Evolutionary conservation across 2,888 invertebrate genomes (phyloP), one percentile per base, ranked within the genome.

Genomic region (Lathronympha strigana): DNA sequence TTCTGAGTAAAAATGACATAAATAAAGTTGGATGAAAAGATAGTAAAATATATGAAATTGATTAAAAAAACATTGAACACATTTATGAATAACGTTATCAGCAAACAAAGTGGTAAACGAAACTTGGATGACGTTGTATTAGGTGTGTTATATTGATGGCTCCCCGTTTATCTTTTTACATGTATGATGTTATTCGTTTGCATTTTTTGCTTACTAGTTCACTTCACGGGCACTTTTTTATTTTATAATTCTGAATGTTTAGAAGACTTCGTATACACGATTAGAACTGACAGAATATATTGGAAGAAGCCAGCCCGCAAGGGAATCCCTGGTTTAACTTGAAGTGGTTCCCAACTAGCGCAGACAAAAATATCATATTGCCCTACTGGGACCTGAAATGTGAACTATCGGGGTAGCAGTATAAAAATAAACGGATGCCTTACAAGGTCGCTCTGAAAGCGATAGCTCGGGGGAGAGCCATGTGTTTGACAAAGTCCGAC

Each of bases 361-460:
- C 47, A 45, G 54, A 54, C 58, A 49, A 68, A 66, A 61, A 58
- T 71, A 69, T 69, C 66, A 53, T 50, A 68, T 67, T 68, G 63
- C 64, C 45, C 63, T 64, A 49, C 61, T 57, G 68, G 66, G 67
- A 61, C 57, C 43, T 62, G 71, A 73, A 78, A 75, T 72, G 69
- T 70, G 76, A 78, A 72, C 71, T 69, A 63, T 68, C 15, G 51
- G 60, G 68, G 64, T 68, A 72, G 70, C 63, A 67, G 62, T 69
- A 72, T 77, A 75, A 78, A 78, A 76, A 79, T 79, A 79, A 78
- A 77, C 69, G 71, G 72, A 72, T 67, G 69, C 69, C 72, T 49
- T 61, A 70, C 71, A 78, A 77, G 76, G 75, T 72, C 71, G 73
- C 69, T 71, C 69, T 72, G 73, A 76, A 73, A 76, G 72, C 71